Conservation (phyloP, 2,888 invertebrate species). For the Entomobrya proxima region DNA sequence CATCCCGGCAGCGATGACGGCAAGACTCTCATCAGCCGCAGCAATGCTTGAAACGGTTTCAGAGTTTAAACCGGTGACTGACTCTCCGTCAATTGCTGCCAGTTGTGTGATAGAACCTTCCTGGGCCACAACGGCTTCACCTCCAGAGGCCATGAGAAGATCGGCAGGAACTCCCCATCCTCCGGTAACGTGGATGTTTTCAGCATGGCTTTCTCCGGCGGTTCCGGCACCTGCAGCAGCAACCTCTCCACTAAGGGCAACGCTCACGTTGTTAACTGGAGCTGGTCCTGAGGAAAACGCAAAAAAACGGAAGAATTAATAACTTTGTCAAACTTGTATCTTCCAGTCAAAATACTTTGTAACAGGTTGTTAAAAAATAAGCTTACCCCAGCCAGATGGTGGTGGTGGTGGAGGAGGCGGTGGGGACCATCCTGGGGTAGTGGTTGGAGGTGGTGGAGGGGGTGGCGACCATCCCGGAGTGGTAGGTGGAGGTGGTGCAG, state of each 20-base stretch:
- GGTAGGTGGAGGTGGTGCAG: not conserved
- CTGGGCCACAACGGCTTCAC: not conserved
- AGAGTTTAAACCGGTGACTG: not conserved
- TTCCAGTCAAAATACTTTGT: not conserved
- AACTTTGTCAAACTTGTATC: too few species aligned
- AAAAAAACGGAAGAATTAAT: too few species aligned
- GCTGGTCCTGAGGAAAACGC: too few species aligned
- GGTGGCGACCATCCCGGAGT: not conserved
- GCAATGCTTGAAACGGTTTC: not conserved
- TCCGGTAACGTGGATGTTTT: slow-evolving; percentile 8
- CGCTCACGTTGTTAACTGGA: not conserved
- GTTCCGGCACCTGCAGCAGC: slow-evolving; percentile 16
- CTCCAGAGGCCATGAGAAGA: not conserved
- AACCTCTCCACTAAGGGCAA: not conserved
- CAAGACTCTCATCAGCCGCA: not conserved
- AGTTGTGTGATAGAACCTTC: slow-evolving; percentile 9
- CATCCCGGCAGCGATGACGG: not conserved
- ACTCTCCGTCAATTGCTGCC: not conserved
- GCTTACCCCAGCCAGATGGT: slow-evolving; percentile 6
- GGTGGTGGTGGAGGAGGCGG: not conserved
- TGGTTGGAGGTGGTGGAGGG: not conserved
- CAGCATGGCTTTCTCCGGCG: slow-evolving; percentile 31
- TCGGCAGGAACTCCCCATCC: slow-evolving; percentile 17
- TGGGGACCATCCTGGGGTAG: not conserved
- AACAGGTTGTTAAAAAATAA: not conserved